Conservation (phyloP, 2,888 invertebrate species). For the Caenorhabditis wallacei region DNA sequence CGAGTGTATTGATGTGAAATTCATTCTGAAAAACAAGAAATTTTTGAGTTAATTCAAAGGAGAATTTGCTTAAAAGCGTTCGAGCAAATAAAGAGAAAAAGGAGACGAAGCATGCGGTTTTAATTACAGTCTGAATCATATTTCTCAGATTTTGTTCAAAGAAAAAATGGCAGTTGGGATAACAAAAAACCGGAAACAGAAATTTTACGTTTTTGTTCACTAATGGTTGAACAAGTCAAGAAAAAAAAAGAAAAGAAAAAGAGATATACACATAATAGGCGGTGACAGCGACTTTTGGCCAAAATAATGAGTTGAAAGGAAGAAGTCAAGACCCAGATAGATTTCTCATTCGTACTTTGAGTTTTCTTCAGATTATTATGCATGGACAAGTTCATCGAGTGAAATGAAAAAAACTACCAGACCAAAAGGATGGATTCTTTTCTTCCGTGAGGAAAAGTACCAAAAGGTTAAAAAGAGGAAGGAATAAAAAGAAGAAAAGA, state of each 20-base stretch:
- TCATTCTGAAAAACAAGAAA: conserved; percentile 19
- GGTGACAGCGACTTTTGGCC: conserved; percentile 28
- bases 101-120: not conserved
- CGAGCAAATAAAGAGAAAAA: not conserved
- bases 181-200: conserved; percentile 20
- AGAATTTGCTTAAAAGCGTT: not conserved
- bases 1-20: not conserved
- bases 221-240: conserved; percentile 10
- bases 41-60: not conserved
- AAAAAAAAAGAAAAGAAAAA: conserved; percentile 4
- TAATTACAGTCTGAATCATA: conserved; percentile 44
- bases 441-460: not conserved
- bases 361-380: conserved; percentile 40
- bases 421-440: not conserved
- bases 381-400: conserved; percentile 41
- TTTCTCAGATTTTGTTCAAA: not conserved
- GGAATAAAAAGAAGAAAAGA: not conserved
- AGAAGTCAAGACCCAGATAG: not conserved
- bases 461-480: not conserved
- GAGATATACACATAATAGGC: conserved; percentile 1
- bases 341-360: conserved; percentile 33
- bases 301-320: conserved; percentile 48
- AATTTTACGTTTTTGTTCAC: not conserved
- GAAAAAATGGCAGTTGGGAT: conserved; percentile 4
- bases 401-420: conserved; percentile 15